Evolutionary conservation across 53 echinoderm and acorn worm genomes (phyloP), one percentile per base, ranked within the genome.

Genomic region (Arbacia lixula): DNA sequence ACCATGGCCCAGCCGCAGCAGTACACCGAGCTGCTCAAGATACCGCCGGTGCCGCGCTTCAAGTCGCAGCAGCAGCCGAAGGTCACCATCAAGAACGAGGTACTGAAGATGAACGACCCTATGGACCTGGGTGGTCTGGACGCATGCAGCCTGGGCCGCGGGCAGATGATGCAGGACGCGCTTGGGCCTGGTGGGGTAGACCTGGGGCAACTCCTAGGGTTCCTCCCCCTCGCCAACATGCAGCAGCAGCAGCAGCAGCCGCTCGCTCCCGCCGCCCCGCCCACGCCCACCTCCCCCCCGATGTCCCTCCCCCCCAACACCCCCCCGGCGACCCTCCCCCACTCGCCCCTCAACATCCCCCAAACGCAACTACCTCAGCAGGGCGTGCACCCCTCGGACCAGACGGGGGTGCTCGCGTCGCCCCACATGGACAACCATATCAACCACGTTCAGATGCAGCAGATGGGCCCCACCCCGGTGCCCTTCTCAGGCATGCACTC

Each of bases 11-110:
- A 84, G 19, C 85, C 89, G 19, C 85, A 85, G 77, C 84, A 85
- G 85, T 83, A 90, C 78, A 92, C 92, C 36, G 95, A 96, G 36
- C 87, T 96, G 25, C 72, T 93, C 26, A 93, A 96, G 76, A 91
- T 93, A 61, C 96, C 96, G 19, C 91, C 96, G 0, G 85, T 96
- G 37, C 93, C 96, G 30, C 64, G 91, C 66, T 96, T 88, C 46
- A 79, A 83, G 60, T 72, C 72, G 62, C 87, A 85, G 63, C 38
- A 57, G 19, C 56, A 78, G 43, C 78, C 50, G 38, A 81, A 81
- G 50, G 64, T 81, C 0, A 87, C 89, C 50, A 94, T 88, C 34
- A 79, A 83, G 62, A 87, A 86, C 49, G 86, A 85, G 76, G 84
- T 83, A 55, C 89, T 68, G 38, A 91, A 65, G 66, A 53, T 86